These are phyloP conservation scores for Clarias magur DNA, from an alignment of 2,113 vertebrate genomes.

Conservation along the genomic window DNA sequence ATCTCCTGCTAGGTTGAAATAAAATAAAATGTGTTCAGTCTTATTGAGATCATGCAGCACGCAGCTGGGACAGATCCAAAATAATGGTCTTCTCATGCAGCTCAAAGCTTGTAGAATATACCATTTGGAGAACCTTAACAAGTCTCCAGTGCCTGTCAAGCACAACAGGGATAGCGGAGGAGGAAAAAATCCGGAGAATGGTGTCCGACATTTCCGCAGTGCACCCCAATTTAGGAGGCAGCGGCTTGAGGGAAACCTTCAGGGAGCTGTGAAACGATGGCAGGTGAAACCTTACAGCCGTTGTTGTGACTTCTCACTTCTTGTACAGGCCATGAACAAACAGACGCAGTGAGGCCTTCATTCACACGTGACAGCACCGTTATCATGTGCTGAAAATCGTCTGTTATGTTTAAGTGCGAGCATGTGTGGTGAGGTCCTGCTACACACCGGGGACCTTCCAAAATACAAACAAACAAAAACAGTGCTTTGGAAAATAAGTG, in stretches of 20 bases:
- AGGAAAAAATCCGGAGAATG: conserved; percentile 31
- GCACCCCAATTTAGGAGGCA: conserved; percentile 78
- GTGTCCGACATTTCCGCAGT: conserved; percentile 69
- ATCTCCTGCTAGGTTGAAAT: background rate
- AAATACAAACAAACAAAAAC: background rate
- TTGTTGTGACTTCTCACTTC: conserved; percentile 66
- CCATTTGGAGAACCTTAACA: conserved; percentile 53
- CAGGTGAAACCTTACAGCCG: conserved; percentile 74
- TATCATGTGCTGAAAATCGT: background rate
- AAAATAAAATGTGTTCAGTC: background rate
- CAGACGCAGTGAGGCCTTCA: conserved; percentile 52
- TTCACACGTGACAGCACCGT: conserved; percentile 20
- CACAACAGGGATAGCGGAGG: conserved; percentile 34
- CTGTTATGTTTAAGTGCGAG: background rate
- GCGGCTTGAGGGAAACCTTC: conserved; percentile 71
- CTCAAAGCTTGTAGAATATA: conserved; percentile 56
- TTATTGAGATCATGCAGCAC: conserved; percentile 45
- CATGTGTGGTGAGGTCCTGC: background rate
- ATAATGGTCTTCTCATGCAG: conserved; percentile 64
- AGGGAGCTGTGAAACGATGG: conserved; percentile 72
- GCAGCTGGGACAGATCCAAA: conserved; percentile 19
- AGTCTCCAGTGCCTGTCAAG: conserved; percentile 61
- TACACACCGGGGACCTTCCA: background rate
- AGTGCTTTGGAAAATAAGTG: background rate
- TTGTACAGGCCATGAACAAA: conserved; percentile 68